Evolutionary conservation across 1,140 invertebrate genomes (phyloP).

Genomic region (Brachionus sp.): DNA sequence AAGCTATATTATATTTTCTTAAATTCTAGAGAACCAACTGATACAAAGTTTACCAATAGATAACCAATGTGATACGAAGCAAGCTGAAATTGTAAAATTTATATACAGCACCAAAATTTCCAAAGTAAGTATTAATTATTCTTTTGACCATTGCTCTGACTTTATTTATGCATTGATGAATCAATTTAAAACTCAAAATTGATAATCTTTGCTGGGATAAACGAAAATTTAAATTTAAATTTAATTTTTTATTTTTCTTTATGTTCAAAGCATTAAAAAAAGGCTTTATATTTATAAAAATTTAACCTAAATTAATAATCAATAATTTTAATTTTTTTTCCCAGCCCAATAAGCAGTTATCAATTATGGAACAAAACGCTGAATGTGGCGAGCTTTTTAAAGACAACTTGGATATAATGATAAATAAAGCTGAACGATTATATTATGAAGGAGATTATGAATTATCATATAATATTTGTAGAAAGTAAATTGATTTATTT

Average conservation of each 20-base stretch:
- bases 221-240: too few species aligned
- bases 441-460: constrained; percentile 85
- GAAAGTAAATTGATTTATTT: constrained; percentile 62
- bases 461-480: constrained; percentile 70
- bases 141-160: too few species aligned
- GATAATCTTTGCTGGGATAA: too few species aligned
- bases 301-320: too few species aligned
- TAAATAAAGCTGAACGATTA: constrained; percentile 72
- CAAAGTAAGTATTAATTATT: constrained; percentile 21
- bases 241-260: too few species aligned
- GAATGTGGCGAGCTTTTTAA: constrained; percentile 56
- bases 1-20: neutral
- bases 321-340: constrained; percentile 23
- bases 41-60: constrained; percentile 14
- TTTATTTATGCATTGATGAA: too few species aligned
- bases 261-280: too few species aligned
- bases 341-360: constrained; percentile 47
- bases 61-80: constrained; percentile 21
- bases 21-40: constrained; percentile 19
- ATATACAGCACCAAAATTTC: constrained; percentile 8
- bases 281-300: too few species aligned
- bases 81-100: constrained; percentile 22
- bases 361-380: constrained; percentile 47
- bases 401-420: constrained; percentile 72
- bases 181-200: too few species aligned